These are phyloP conservation scores for Pontoporia blainvillei DNA, from an alignment of 2,113 vertebrate genomes.

Conservation along the genomic window DNA sequence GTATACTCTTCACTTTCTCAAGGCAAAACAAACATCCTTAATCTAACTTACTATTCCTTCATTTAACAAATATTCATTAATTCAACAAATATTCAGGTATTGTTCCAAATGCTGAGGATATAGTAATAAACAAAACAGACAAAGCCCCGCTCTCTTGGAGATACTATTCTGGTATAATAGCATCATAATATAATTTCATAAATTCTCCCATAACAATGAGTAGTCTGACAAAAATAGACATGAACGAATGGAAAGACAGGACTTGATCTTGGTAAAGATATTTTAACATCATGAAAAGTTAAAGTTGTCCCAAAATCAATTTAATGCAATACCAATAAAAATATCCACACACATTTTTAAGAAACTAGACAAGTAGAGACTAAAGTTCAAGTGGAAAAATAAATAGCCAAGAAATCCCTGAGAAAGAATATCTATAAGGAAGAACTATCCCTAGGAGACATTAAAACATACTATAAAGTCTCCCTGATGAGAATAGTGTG, in stretches of 20 bases:
- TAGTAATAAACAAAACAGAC: neutral
- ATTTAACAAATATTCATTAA: neutral
- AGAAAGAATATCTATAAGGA: neutral
- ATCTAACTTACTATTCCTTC: neutral
- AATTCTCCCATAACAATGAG: constrained; percentile 6
- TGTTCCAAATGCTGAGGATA: neutral
- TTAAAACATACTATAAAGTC: neutral
- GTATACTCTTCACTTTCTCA: neutral
- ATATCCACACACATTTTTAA: neutral
- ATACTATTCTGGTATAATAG: neutral
- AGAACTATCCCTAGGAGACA: neutral
- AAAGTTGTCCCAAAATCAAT: neutral
- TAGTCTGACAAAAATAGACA: neutral
- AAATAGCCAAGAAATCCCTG: neutral
- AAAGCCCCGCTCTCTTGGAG: neutral
- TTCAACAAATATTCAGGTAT: constrained; percentile 23
- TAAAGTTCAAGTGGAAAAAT: neutral
- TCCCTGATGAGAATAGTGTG: neutral
- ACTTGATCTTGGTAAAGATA: neutral
- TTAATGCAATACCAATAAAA: constrained; percentile 16
- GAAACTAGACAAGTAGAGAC: neutral
- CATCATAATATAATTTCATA: neutral
- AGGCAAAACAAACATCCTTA: constrained; percentile 26
- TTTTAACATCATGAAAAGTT: constrained; percentile 10
- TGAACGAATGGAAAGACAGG: neutral